phyloP scores from a whole-genome alignment of 2,888 invertebrate genomes.

The Luffia ferchaultella region DNA sequence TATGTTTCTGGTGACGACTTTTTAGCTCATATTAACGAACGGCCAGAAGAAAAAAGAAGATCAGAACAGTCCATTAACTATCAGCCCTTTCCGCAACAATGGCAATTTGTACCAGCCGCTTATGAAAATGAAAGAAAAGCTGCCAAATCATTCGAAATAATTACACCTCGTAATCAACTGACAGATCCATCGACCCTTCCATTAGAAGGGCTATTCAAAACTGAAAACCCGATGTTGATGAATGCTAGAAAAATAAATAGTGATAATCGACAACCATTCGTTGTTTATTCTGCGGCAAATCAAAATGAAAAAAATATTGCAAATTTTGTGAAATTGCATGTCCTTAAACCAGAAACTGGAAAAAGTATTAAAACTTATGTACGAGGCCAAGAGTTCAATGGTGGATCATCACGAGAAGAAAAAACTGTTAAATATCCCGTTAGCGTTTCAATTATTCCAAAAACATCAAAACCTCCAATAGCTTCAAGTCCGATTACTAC shows the following conservation, averaged over 20 bases:
- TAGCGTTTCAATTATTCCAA: conserved; percentile 29
- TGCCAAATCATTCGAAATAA: conserved; percentile 39
- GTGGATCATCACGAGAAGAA: conserved; percentile 30
- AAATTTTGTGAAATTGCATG: conserved; percentile 37
- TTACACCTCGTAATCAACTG: conserved; percentile 40
- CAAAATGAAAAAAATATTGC: conserved; percentile 34
- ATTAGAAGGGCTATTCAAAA: conserved; percentile 72
- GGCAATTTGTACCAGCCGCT: conserved; percentile 59
- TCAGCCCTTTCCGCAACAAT: conserved; percentile 26
- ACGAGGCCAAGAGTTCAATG: conserved; percentile 46
- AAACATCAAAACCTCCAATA: conserved; percentile 20
- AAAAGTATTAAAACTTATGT: conserved; percentile 43
- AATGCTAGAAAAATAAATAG: conserved; percentile 28
- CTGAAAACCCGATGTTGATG: conserved; percentile 37
- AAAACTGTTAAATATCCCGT: conserved; percentile 31
- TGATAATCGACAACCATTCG: conserved; percentile 37
- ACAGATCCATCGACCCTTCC: conserved; percentile 72
- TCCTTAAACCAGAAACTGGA: conserved; percentile 36
- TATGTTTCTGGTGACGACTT: conserved; percentile 39
- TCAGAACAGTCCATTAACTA: conserved; percentile 20
- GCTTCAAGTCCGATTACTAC: conserved; percentile 14
- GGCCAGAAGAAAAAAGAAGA: conserved; percentile 36
- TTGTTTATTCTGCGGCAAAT: conserved; percentile 52
- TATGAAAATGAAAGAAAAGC: conserved; percentile 47
- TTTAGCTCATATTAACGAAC: conserved; percentile 35